Evolutionary conservation across 2,113 vertebrate species (phyloP).

Genomic region (Ornithorhynchus anatinus): DNA sequence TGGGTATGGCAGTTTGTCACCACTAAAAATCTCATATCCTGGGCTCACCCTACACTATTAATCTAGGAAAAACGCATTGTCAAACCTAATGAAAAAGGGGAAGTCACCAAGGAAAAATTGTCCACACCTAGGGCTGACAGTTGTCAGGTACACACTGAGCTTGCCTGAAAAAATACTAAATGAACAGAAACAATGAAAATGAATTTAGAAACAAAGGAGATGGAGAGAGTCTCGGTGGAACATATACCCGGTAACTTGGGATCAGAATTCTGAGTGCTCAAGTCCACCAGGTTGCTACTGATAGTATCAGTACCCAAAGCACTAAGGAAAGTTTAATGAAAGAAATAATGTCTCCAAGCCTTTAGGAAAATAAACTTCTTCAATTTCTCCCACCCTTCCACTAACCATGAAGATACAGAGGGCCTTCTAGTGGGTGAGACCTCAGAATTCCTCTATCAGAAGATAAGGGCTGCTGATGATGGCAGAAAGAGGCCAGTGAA

Average conservation of each 20-base stretch:
- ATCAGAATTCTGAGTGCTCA: not conserved
- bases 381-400: too few relatives aligned
- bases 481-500: too few relatives aligned
- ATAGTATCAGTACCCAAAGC: not conserved
- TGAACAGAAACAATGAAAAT: not conserved
- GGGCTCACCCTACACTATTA: slow-evolving; percentile 38
- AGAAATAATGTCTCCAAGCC: not conserved
- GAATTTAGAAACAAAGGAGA: not conserved
- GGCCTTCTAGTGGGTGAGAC: too few relatives aligned
- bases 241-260: not conserved
- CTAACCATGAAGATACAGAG: too few relatives aligned
- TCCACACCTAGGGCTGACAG: slow-evolving; percentile 56
- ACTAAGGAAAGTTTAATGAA: not conserved
- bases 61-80: slow-evolving; percentile 42
- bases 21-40: slow-evolving; percentile 39
- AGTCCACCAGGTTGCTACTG: not conserved
- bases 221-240: not conserved
- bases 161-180: slow-evolving; percentile 21
- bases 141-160: slow-evolving; percentile 35
- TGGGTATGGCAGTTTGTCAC: slow-evolving; percentile 48
- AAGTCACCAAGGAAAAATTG: slow-evolving; percentile 47
- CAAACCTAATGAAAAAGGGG: slow-evolving; percentile 57
- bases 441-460: too few relatives aligned
- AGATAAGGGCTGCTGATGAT: too few relatives aligned
- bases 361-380: too few relatives aligned